Base-by-base conservation (phyloP, 2,113 vertebrate species). In the Sturnira hondurensis region DNA sequence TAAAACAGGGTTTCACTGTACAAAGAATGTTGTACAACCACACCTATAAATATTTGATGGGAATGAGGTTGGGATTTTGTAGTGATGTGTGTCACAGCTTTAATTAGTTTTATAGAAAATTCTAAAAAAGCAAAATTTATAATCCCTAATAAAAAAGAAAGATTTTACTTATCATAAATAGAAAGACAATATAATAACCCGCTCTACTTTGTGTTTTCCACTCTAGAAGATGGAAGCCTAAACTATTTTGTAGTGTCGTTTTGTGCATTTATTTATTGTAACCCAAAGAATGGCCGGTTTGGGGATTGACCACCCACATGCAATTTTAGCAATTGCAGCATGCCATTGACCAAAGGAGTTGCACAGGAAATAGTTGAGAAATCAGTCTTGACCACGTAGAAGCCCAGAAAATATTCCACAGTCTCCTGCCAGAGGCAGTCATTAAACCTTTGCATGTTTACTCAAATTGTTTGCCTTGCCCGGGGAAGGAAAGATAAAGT, bases 301-400 rank as follows among this genome's bases (percentile, higher is more conserved):
- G 3, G 13, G 22, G 31, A 73, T 1, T 94, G 67, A 74, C 80
- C 76, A 93, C 61, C 47, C 86, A 93, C 68, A 74, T 63, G 38
- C 31, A 94, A 68, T 81, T 76, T 92, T 80, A 81, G 45, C 38
- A 84, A 68, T 61, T 61, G 61, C 6, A 77, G 10, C 65, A 45
- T 83, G 17, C 20, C 63, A 63, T 78, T 86, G 63, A 89, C 78
- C 76, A 77, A 86, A 95, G 81, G 33, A 78, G 50, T 31, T n/a
- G 33, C 36, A 47, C 33, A 89, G 56, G 65, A 94, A 94, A 92
- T 31, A 58, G 41, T 92, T 91, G 90, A 86, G 61, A 86, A 96
- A 91, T 89, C 58, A 68, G 74, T 4, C 38, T 56, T 67, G 12
- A 83, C 45, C 80, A n/a, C 54, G 86, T 20, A 83, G 47, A 85